Evolutionary conservation across 2,888 invertebrate genomes (phyloP).

Genomic region (Hirtodrosophila confusa): DNA sequence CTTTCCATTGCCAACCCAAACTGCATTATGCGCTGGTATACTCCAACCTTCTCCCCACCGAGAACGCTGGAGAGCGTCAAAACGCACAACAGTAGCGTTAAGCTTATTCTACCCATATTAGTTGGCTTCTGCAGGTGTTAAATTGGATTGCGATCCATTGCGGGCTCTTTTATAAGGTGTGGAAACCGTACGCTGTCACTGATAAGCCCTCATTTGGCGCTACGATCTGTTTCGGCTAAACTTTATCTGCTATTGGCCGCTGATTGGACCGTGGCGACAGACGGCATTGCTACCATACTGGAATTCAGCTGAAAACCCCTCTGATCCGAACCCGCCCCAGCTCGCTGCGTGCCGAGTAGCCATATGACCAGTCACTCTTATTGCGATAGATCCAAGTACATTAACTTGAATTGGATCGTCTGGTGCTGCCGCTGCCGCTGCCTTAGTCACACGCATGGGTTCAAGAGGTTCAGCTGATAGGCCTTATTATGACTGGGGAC

Average conservation of each 20-base stretch:
- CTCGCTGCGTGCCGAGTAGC: too few relatives aligned
- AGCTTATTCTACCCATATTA: background rate
- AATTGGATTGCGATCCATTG: background rate
- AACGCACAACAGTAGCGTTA: constrained; percentile 9
- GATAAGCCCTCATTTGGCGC: constrained; percentile 2
- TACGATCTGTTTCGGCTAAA: constrained; percentile 1
- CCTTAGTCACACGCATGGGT: too few relatives aligned
- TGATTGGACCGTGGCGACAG: constrained; percentile 13
- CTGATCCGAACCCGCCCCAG: too few relatives aligned
- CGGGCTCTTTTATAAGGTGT: constrained; percentile 18
- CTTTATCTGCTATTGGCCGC: constrained; percentile 10
- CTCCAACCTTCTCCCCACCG: too few relatives aligned
- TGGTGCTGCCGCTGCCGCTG: too few relatives aligned
- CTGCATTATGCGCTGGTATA: too few relatives aligned
- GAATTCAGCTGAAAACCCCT: too few relatives aligned
- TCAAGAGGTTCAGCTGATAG: too few relatives aligned
- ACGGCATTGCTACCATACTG: background rate
- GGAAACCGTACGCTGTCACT: too few relatives aligned
- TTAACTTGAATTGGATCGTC: too few relatives aligned
- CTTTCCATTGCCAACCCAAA: background rate
- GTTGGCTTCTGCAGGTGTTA: background rate
- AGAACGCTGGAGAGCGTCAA: background rate
- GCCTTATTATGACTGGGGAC: too few relatives aligned
- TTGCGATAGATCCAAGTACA: background rate
- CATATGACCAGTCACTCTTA: background rate